Evolutionary conservation across 1,140 invertebrate species (phyloP), one percentile per base, ranked within the genome.

Genomic region (Conus betulinus): DNA sequence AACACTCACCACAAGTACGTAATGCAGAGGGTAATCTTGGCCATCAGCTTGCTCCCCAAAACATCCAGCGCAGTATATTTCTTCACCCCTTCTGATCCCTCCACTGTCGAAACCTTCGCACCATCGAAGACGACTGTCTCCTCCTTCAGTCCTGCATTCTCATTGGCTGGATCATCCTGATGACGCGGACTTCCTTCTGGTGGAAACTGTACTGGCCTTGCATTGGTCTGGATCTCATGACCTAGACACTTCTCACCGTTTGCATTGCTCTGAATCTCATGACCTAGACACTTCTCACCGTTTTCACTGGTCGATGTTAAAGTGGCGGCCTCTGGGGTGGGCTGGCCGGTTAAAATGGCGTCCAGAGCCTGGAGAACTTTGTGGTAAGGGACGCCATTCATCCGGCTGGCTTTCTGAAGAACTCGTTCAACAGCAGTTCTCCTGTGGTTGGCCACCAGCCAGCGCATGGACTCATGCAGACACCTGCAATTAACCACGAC

Each of bases 381-480:
- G 15, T 51, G 52, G n/a, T 88, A 67, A 23, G 89, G 85, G 11
- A 84, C 52, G 57, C 87, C 86, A 60, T 91, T 91, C 79, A 74
- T 52, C 76, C 76, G 81, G n/a, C 88, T 76, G 78, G 89, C 88
- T 78, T 83, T 88, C 27, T 78, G 85, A 23, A 91, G 39, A 23
- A 90, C 83, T 57, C 79, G 79, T 83, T 90, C 85, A n/a, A 87
- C 76, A 57, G 88, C 67, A 13, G 82, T 78, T 51, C 74, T 79
- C 82, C 86, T 89, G 8, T 85, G 79, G 53, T 91, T 90, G 4
- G 88, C 83, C 20, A 90, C 74, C 20, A 91, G 67, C 91, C 91
- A 91, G 15, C 89, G 84, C 3, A 90, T 11, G 27, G 91, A 91
- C 89, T 91, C 91, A 51, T 91, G 88, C 25, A 88, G 25, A 8